A percentile compares a stretch with the other conserved stretches of the same genome.
phyloP scores from a whole-genome alignment of 2,113 vertebrate species.

The Capreolus pygargus region DNA sequence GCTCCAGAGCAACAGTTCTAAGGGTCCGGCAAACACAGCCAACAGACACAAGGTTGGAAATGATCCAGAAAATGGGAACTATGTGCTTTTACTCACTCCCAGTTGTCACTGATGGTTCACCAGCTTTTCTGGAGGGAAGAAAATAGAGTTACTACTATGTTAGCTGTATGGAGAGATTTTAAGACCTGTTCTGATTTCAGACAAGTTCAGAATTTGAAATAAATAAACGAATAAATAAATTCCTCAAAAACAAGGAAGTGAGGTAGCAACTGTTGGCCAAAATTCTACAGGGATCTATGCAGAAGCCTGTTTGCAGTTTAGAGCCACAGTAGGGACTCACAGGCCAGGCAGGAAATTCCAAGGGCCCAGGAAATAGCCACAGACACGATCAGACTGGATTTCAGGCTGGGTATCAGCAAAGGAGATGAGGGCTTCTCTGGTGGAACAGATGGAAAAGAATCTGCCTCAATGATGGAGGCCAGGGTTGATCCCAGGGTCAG shows the following conservation, averaged over 20 bases:
- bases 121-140: neutral
- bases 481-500: neutral
- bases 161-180: neutral
- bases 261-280: neutral
- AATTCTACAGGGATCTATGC: neutral
- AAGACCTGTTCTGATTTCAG: neutral
- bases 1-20: too few relatives aligned
- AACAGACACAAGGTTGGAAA: neutral
- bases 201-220: neutral
- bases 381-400: neutral
- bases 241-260: neutral
- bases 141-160: neutral
- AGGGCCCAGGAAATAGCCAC: neutral
- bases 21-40: fast-evolving
- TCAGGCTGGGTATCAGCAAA: neutral
- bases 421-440: neutral
- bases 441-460: neutral
- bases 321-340: neutral
- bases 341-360: neutral
- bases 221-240: neutral
- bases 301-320: neutral
- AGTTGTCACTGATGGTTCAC: neutral
- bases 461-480: neutral
- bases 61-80: too few relatives aligned
- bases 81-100: neutral